Base-by-base conservation (phyloP, 2,797 vertebrate species). In the Gobio occitaniae region DNA sequence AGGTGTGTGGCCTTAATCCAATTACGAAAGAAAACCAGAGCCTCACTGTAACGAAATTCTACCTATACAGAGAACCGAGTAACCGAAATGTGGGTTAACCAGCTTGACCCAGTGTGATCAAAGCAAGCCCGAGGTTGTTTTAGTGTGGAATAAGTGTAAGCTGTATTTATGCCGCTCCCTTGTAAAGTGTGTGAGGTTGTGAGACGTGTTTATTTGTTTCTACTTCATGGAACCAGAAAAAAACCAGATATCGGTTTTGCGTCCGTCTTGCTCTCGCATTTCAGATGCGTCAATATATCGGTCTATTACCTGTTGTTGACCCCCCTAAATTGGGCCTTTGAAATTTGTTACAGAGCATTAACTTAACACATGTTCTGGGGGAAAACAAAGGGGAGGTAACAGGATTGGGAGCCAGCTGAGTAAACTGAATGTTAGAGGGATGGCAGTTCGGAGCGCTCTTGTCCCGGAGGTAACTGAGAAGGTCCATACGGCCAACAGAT, bases 401-500 rank as follows among this genome's bases (percentile, higher is more conserved):
- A 83, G 93, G 92, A 89, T 91, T 92, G 84, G 76, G 85, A 89
- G 81, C 93, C 95, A 96, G 96, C 96, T 96, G 96, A 95, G 93
- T 95, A 96, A 96, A 96, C 94, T 92, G 85, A 85, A 88, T 84
- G 68, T 59, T 59, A 88, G 87, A 91, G 89, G 88, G 90, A 87
- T 84, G 86, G 87, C 83, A 88, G 80, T 76, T 83, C 91, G 87
- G 90, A 89, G 91, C 90, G 89, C 92, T 93, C 93, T 95, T 93
- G 93, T 94, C 93, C 92, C 89, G 84, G 89, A 90, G 91, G 94
- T 92, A 94, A 94, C 95, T 94, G 95, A 95, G 93, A 90, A 90
- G 80, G 93, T 95, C 93, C 97, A 96, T 96, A 96, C 95, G 96
- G 97, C 93, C 94, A 94, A 92, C 98, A 99, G 97, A 99, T 99